Base-by-base conservation (phyloP, 2,113 vertebrate genomes). In the Aptenodytes patagonicus region DNA sequence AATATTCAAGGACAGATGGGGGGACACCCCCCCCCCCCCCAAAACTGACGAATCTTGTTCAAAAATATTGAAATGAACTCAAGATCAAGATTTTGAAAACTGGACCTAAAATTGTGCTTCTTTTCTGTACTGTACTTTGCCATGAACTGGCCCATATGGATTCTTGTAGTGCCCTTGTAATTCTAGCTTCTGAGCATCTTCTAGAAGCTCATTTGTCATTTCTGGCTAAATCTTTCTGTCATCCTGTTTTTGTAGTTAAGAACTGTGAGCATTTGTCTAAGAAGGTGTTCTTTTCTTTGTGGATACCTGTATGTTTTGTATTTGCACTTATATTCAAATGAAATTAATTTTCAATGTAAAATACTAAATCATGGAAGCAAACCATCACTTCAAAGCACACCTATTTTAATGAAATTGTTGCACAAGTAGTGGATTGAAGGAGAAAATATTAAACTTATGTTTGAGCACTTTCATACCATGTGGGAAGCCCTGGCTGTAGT, bases 1-100 rank as follows among this genome's bases (percentile, higher is more conserved):
- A 86, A 86, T 78, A 73, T 36, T 46, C 19, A 68, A 82, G 18
- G 61, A 77, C 9, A 57, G 12, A n/a, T 21, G 17, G 19, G 68
- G 13, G 16, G 14, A 42, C 6, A 22, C 9, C 14, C 17, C 13
- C 7, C 4, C 10, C 16, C 4, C 0, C 6, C 6, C 3, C 12
- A 3, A 71, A 70, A 66, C 4, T 24, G 11, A 66, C 77, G 6
- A 83, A 49, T 32, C 10, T 62, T 78, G 4, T 78, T 93, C 26
- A 54, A 64, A 75, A 31, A 47, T 4, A 22, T 62, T 21, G 49
- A 57, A 60, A 86, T 21, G 11, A 34, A 36, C 22, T 57, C 7
- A 68, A 62, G 36, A 58, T 32, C 21, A 70, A 31, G 24, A 44
- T 64, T 92, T 85, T 91, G 44, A 68, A 90, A 94, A 66, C 11